A percentile compares a stretch with the other conserved stretches of the same genome.
These are phyloP conservation scores for Castor canadensis DNA, from an alignment of 2,113 vertebrate genomes.

Conservation along the genomic window DNA sequence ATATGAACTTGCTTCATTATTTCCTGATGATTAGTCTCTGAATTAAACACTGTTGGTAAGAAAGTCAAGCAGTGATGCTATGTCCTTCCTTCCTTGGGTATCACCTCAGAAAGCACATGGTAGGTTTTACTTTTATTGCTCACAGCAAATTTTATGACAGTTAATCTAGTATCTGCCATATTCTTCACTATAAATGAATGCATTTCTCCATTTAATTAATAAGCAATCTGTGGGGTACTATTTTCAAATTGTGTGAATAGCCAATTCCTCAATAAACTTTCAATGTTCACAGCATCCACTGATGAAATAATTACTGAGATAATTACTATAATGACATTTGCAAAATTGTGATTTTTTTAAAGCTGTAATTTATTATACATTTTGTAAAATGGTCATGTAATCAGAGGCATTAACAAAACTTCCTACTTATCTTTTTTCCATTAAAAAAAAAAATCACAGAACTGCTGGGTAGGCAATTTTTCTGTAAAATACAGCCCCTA, in stretches of 20 bases:
- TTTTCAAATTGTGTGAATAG: background rate
- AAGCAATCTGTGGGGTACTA: background rate
- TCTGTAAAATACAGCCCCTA: background rate
- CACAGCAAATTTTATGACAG: background rate
- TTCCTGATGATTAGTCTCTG: background rate
- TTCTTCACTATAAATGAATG: background rate
- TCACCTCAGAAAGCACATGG: background rate
- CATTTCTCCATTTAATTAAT: conserved; percentile 19
- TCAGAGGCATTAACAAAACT: background rate
- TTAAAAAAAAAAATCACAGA: background rate
- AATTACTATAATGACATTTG: background rate
- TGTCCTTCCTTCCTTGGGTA: background rate
- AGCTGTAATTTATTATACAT: background rate
- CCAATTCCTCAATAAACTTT: background rate
- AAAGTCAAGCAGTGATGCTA: background rate
- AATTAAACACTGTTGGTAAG: background rate
- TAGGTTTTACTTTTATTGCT: background rate
- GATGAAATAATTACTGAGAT: background rate
- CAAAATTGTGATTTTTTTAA: conserved; percentile 36
- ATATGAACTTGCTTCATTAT: background rate
- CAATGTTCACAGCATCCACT: background rate
- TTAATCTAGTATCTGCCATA: background rate
- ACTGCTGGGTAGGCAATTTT: background rate
- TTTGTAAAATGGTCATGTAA: background rate
- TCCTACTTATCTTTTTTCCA: background rate